Conservation (phyloP, 2,113 vertebrate species). For the Noturus placidus region DNA sequence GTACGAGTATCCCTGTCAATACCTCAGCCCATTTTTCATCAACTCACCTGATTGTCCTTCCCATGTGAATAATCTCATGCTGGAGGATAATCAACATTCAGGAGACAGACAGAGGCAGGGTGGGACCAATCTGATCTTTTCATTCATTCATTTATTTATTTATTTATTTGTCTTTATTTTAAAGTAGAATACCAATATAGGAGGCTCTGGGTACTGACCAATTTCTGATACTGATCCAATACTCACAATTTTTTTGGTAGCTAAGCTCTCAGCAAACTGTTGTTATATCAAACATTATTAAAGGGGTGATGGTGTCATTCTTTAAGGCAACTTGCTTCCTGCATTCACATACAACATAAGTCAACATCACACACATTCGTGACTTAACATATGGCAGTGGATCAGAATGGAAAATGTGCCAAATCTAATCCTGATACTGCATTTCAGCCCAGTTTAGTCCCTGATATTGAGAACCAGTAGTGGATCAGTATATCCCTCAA, state of each 20-base stretch:
- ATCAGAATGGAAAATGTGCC: not conserved
- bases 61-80: conserved; percentile 39
- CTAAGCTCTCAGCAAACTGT: not conserved
- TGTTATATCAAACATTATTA: not conserved
- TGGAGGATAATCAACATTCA: conserved; percentile 42
- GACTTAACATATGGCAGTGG: not conserved
- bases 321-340: no score
- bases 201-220: not conserved
- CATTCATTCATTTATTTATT: not conserved
- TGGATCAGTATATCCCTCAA: not conserved
- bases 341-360: not conserved
- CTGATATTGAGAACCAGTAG: not conserved
- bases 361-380: not conserved
- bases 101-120: not conserved
- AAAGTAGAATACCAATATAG: not conserved
- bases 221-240: not conserved
- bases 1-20: conserved; percentile 29
- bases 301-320: not conserved
- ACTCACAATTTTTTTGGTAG: not conserved
- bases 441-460: not conserved
- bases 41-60: conserved; percentile 46
- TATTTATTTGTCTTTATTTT: no score
- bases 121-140: not conserved
- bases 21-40: conserved; percentile 35
- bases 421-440: not conserved